Percentiles rank a stretch among this genome's conserved stretches.
Evolutionary conservation across 2,888 invertebrate genomes (phyloP).

Genomic region (Notocelia uddmanniana): DNA sequence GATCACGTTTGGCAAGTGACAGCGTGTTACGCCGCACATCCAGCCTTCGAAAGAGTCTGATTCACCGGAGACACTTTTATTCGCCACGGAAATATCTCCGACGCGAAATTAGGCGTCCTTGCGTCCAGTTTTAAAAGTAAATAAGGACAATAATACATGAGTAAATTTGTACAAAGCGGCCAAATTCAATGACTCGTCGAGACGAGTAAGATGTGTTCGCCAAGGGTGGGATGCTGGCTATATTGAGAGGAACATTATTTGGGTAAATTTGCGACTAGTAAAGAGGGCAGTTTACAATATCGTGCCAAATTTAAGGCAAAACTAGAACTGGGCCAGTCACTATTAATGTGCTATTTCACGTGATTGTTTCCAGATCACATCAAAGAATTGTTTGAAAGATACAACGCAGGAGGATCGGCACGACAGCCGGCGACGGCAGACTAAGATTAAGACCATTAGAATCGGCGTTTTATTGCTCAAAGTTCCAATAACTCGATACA

Average conservation of each 20-base stretch:
- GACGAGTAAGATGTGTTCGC: slow-evolving; percentile 50
- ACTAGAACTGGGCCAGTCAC: slow-evolving; percentile 81
- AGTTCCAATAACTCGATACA: slow-evolving; percentile 17
- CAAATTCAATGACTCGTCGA: slow-evolving; percentile 64
- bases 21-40: slow-evolving; percentile 73
- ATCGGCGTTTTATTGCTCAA: slow-evolving; percentile 40
- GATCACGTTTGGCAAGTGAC: slow-evolving; percentile 70
- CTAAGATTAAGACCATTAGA: slow-evolving; percentile 33
- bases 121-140: slow-evolving; percentile 71
- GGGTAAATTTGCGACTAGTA: slow-evolving; percentile 73
- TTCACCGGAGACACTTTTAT: slow-evolving; percentile 79
- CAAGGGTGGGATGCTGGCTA: slow-evolving; percentile 24
- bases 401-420: slow-evolving; percentile 60
- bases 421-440: slow-evolving; percentile 57
- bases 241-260: slow-evolving; percentile 54
- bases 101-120: slow-evolving; percentile 81
- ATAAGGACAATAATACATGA: slow-evolving; percentile 75
- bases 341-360: slow-evolving; percentile 75
- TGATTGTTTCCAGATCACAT: slow-evolving; percentile 83
- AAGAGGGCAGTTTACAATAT: slow-evolving; percentile 85
- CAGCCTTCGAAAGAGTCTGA: slow-evolving; percentile 73
- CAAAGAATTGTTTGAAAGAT: slow-evolving; percentile 70
- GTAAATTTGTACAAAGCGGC: slow-evolving; percentile 61
- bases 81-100: slow-evolving; percentile 79
- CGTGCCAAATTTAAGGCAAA: slow-evolving; percentile 81